Base-by-base conservation (phyloP, 1,140 invertebrate genomes). In the Daktulosphaira vitifoliae region DNA sequence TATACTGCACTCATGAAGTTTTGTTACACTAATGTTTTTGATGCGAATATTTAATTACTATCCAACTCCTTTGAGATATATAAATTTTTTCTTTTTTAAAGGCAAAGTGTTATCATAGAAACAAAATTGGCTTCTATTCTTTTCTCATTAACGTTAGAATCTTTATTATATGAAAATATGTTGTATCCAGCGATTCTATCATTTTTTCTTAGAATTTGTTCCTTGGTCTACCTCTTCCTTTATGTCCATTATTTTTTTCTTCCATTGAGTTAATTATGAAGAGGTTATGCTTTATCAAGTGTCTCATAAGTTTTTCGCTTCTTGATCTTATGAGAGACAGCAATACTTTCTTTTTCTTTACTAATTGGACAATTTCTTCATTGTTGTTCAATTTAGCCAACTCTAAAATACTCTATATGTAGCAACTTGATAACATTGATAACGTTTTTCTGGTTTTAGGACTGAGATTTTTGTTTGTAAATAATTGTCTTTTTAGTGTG, bases 281-380 rank as follows among this genome's bases (percentile, higher is more conserved):
- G 13, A 13, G 20, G 5, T 38, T 15, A 39, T 23, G 33, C 37
- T 18, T 53, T 22, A 22, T 53, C 37, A 33, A 23, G 6, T 39
- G 13, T n/a, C 20, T 18, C 4, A 53, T 39, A 38, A 53, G 16
- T 53, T 53, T 37, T 53, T 15, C 13, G 6, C 13, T 53, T 39
- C 33, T 53, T 53, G 33, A 39, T 53, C 51, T 23, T 20, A 53
- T 39, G 33, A 53, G 33, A 8, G 51, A 53, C 22, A 53, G 13
- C 16, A 33, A 11, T 38, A 37, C 18, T 38, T 4, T 53, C 2
- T 38, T 53, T 29, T 16, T 5, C 25, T 4, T 13, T 23, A n/a
- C 20, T 38, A 23, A 20, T 23, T 39, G 18, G 13, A 39, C 8
- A 39, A 53, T 53, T 39, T 22, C 13, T 53, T 7, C 18, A 38